A percentile compares a stretch with the other conserved stretches of the same genome.
Evolutionary conservation across 2,888 invertebrate species (phyloP).

Genomic region (Troides oblongomaculatus): DNA sequence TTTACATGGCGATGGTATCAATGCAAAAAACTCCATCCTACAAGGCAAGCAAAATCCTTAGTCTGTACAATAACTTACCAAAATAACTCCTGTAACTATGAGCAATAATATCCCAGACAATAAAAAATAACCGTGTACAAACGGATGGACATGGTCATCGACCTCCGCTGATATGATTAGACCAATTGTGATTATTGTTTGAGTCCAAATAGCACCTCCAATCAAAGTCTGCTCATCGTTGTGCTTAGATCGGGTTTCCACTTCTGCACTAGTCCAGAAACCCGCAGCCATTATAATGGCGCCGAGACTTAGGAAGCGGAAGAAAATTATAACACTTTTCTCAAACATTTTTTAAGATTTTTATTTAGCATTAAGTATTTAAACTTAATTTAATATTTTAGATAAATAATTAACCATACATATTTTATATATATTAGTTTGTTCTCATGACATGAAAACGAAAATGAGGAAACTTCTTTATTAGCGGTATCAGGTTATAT

Average conservation of each 20-base stretch:
- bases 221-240: constrained; percentile 60
- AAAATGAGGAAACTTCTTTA: too few relatives aligned
- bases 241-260: constrained; percentile 48
- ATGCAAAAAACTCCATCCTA: not conserved
- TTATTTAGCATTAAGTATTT: not conserved
- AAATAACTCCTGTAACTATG: constrained; percentile 41
- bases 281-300: constrained; percentile 48
- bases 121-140: constrained; percentile 53
- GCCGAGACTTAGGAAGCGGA: constrained; percentile 49
- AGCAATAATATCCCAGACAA: constrained; percentile 46
- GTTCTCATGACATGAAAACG: too few relatives aligned
- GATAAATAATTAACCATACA: not conserved
- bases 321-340: constrained; percentile 34
- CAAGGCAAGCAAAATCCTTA: not conserved
- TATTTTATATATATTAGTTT: too few relatives aligned
- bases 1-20: not conserved
- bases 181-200: constrained; percentile 57
- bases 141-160: constrained; percentile 43
- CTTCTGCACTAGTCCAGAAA: constrained; percentile 54
- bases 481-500: too few relatives aligned
- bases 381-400: not conserved
- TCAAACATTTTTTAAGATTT: constrained; percentile 28
- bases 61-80: constrained; percentile 41
- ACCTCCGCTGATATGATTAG: constrained; percentile 51
- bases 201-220: constrained; percentile 66